These are phyloP conservation scores for Cartodere bifasciata DNA, from an alignment of 2,888 invertebrate genomes.

Conservation along the genomic window DNA sequence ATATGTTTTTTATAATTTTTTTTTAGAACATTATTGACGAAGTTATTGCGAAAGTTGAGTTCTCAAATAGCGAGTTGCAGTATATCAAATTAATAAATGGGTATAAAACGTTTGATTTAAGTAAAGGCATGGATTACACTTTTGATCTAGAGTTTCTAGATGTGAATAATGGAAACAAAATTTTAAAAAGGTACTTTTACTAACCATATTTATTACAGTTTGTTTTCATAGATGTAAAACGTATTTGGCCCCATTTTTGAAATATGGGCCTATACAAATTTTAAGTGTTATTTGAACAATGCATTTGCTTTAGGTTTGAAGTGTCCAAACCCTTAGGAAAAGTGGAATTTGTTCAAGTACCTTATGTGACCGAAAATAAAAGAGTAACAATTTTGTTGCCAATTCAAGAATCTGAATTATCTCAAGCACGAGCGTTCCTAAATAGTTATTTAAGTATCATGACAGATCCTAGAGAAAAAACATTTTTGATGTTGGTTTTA, in stretches of 20 bases:
- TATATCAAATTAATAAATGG: constrained; percentile 51
- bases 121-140: constrained; percentile 74
- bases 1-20: constrained; percentile 6
- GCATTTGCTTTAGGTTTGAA: constrained; percentile 46
- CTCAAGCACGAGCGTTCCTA: constrained; percentile 53
- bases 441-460: constrained; percentile 44
- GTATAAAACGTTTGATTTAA: constrained; percentile 67
- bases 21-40: constrained; percentile 28
- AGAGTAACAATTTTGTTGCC: constrained; percentile 67
- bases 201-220: no score
- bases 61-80: constrained; percentile 39
- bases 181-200: constrained; percentile 45
- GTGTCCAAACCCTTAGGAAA: constrained; percentile 73
- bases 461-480: constrained; percentile 66
- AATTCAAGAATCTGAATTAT: constrained; percentile 42
- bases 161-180: constrained; percentile 32
- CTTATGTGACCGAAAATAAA: constrained; percentile 91
- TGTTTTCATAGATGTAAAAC: no score
- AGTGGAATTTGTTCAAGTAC: constrained; percentile 81
- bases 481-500: constrained; percentile 61
- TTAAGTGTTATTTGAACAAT: no score
- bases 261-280: no score
- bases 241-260: no score
- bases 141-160: constrained; percentile 55
- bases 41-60: constrained; percentile 37